These are phyloP conservation scores for Menura novaehollandiae DNA, from an alignment of 2,113 vertebrate species.

Conservation along the genomic window DNA sequence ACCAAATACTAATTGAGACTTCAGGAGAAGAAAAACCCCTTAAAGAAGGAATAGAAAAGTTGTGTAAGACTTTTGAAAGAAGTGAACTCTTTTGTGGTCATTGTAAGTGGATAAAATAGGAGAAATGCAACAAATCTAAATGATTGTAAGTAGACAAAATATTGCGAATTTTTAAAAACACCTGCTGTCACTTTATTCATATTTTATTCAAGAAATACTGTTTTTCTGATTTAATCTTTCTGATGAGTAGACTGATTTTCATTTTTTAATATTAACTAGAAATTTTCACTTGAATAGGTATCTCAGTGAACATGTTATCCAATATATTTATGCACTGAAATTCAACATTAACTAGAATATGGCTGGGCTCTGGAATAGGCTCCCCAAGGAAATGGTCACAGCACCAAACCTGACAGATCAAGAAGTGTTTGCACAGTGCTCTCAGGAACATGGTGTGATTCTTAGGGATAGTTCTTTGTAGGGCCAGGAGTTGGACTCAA, in stretches of 20 bases:
- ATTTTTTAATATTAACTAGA: not conserved
- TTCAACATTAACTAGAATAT: not conserved
- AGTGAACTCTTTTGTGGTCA: not conserved
- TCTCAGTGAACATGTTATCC: not conserved
- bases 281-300: not conserved
- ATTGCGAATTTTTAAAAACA: not conserved
- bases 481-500: not conserved
- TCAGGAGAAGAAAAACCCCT: not conserved
- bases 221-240: not conserved
- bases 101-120: not conserved
- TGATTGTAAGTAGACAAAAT: not conserved
- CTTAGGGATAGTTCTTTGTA: not conserved
- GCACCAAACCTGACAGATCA: not conserved
- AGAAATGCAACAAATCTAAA: not conserved
- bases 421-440: fast-evolving
- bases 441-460: not conserved
- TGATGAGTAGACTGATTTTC: not conserved
- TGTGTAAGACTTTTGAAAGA: not conserved
- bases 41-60: not conserved
- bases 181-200: not conserved
- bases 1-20: not conserved
- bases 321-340: not conserved
- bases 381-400: not conserved
- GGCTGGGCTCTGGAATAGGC: not conserved
- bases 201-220: not conserved